Evolutionary conservation across 2,888 invertebrate species (phyloP), one percentile per base, ranked within the genome.

Genomic region (Timema podura): DNA sequence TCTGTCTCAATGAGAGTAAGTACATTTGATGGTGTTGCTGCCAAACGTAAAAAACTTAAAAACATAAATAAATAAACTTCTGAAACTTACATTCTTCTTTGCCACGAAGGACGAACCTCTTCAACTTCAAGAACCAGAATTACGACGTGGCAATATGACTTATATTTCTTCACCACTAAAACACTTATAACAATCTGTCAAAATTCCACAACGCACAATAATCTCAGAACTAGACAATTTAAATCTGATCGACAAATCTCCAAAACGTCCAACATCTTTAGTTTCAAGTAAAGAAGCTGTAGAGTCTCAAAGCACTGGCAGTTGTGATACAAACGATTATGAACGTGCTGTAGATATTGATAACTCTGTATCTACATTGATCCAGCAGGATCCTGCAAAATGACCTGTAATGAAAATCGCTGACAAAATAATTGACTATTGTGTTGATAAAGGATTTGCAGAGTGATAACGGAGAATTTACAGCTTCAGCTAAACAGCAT

Each of bases 331-430:
- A 54, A 54, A 54, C 16, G 16, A 6, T 54, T 9, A 13, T 6
- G 61, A 61, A 61, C 30, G 61, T 10, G 10, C 10, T 61, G 61
- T 61, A 61, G 61, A 61, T 30, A 44, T 30, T 61, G 61, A 61
- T 61, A 61, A 2, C 45, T 10, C 30, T 44, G 61, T 61, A 30
- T 15, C 11, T 1, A 16, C 13, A 61, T 7, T 30, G 8, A 61
- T 61, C 61, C 61, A 61, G 61, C 30, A 61, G 45, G 61, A 61
- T 61, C 61, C 61, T 61, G 61, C 61, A 30, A 30, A 30, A 61
- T 61, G 61, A 11, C 61, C 61, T 61, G 61, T 16, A n/a, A n/a
- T n/a, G 10, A 30, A 61, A 5, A 16, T 61, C 61, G 45, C 7
- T 30, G 61, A 61, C 30, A 11, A 61, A 30, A 61, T 61, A 45